phyloP scores from a whole-genome alignment of 1,140 invertebrate species.

The Protaetia brevitarsis region DNA sequence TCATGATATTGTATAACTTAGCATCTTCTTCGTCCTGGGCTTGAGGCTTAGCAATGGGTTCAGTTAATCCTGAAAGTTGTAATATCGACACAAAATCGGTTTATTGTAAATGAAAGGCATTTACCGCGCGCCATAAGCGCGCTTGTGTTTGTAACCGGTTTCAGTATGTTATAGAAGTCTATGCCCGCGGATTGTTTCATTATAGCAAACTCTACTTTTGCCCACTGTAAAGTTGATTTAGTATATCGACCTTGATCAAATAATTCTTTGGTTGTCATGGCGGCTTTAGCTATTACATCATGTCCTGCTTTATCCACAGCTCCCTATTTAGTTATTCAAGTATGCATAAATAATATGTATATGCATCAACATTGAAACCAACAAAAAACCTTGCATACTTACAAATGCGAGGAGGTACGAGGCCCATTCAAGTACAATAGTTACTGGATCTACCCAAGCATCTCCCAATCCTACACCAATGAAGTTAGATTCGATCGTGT shows the following conservation, averaged over 20 bases:
- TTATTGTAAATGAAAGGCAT: no score
- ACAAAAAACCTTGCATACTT: constrained; percentile 66
- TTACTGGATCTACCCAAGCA: no score
- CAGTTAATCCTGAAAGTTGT: not conserved
- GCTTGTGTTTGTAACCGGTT: no score
- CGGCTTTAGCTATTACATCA: constrained; percentile 52
- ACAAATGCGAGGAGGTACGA: no score
- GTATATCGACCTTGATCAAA: constrained; percentile 56
- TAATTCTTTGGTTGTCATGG: constrained; percentile 52
- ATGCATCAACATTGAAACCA: constrained; percentile 25
- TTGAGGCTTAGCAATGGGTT: constrained; percentile 24
- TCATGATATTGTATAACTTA: constrained; percentile 63
- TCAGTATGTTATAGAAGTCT: constrained; percentile 80
- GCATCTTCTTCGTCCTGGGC: constrained; percentile 39
- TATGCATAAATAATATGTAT: constrained; percentile 5
- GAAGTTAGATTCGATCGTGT: no score
- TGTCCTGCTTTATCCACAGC: constrained; percentile 61
- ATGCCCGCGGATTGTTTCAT: constrained; percentile 58
- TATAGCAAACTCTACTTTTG: constrained; percentile 59
- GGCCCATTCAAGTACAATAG: no score
- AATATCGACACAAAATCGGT: no score
- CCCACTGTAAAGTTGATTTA: constrained; percentile 64
- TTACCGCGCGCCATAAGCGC: not conserved
- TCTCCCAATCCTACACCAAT: no score
- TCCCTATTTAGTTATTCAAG: constrained; percentile 47